phyloP scores from a whole-genome alignment of 2,888 invertebrate genomes.

The Drosophila peninsularis region DNA sequence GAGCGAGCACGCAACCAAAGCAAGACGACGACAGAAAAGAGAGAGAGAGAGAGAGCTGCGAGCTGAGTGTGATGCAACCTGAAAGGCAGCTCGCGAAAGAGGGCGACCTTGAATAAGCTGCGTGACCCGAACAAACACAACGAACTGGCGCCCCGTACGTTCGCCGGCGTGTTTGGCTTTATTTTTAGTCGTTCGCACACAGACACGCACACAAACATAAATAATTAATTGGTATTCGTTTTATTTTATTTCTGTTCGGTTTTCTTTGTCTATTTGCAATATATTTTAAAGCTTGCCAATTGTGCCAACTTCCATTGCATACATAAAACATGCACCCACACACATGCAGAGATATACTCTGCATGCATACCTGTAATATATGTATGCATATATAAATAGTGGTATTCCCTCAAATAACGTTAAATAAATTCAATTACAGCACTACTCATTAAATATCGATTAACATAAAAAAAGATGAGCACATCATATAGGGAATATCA shows the following conservation, averaged over 20 bases:
- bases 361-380: not conserved
- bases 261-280: slow-evolving; percentile 61
- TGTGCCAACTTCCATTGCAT: slow-evolving; percentile 37
- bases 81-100: slow-evolving; percentile 64
- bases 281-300: slow-evolving; percentile 61
- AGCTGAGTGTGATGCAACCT: slow-evolving; percentile 64
- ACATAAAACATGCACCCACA: not conserved
- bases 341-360: not conserved
- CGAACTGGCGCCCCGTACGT: slow-evolving; percentile 19
- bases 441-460: not conserved
- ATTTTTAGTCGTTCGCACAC: slow-evolving; percentile 65
- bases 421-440: too few relatives aligned
- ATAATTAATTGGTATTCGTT: slow-evolving; percentile 52
- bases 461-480: not conserved
- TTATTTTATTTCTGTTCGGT: slow-evolving; percentile 36
- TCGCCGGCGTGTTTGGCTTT: slow-evolving; percentile 60
- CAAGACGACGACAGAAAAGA: slow-evolving; percentile 7
- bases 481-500: not conserved
- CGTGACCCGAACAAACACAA: slow-evolving; percentile 56
- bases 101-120: slow-evolving; percentile 82
- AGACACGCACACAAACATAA: slow-evolving; percentile 14
- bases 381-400: not conserved
- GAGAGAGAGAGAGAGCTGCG: slow-evolving; percentile 19
- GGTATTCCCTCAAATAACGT: too few relatives aligned
- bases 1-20: not conserved